These are phyloP conservation scores for Stegophylla sp. DNA, from an alignment of 2,888 invertebrate species.

Conservation along the genomic window DNA sequence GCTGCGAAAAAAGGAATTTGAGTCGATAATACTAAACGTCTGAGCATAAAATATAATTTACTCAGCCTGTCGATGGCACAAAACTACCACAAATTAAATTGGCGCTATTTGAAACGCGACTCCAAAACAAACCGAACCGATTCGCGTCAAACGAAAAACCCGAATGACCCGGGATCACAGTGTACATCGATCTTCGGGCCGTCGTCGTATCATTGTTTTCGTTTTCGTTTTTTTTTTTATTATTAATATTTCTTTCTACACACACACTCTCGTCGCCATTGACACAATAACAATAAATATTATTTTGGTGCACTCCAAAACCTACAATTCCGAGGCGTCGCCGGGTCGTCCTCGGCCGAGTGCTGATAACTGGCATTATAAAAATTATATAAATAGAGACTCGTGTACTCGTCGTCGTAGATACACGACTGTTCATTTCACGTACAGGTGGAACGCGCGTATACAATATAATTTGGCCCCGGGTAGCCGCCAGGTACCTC, in stretches of 20 bases:
- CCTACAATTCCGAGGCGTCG: conserved; percentile 7
- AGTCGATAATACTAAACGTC: too few species aligned
- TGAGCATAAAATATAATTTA: too few species aligned
- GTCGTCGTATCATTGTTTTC: not conserved
- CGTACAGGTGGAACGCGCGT: not conserved
- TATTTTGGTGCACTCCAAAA: not conserved
- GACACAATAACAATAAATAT: too few species aligned
- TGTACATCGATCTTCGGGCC: too few species aligned
- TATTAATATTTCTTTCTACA: not conserved
- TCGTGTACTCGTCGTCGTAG: too few species aligned
- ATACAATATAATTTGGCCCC: not conserved
- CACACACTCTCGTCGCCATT: too few species aligned
- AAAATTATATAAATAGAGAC: not conserved
- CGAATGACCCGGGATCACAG: conserved; percentile 22
- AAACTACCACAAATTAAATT: not conserved
- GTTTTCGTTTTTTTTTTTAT: not conserved
- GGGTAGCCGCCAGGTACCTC: not conserved
- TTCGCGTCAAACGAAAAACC: not conserved
- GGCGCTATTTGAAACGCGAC: not conserved
- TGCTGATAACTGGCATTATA: not conserved
- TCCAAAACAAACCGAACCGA: conserved; percentile 26
- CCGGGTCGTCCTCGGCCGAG: not conserved
- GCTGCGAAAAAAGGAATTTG: too few species aligned
- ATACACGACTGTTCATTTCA: not conserved
- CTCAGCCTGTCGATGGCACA: too few species aligned